Evolutionary conservation across 1,140 invertebrate species (phyloP).

Genomic region (Scaptodrosophila lebanonensis): DNA sequence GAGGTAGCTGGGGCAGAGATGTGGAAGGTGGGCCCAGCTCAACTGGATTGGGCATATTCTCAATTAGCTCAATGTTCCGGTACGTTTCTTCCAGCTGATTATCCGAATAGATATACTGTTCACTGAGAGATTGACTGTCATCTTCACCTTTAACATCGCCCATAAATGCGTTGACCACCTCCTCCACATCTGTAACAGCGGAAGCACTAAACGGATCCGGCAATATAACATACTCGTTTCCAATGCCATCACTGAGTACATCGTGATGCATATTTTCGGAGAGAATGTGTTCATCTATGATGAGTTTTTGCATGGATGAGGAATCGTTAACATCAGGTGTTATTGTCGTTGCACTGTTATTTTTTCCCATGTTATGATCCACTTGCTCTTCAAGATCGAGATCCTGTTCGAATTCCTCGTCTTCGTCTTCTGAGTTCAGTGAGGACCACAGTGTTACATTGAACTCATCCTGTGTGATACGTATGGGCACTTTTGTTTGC

Average conservation of each 20-base stretch:
- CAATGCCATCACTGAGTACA: slow-evolving; percentile 58
- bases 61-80: slow-evolving; percentile 57
- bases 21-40: slow-evolving; percentile 29
- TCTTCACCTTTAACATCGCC: slow-evolving; percentile 55
- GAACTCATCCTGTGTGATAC: slow-evolving; percentile 63
- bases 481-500: slow-evolving; percentile 65
- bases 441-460: slow-evolving; percentile 66
- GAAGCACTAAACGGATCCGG: slow-evolving; percentile 62
- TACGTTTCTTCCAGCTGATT: slow-evolving; percentile 57
- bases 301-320: slow-evolving; percentile 45
- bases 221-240: slow-evolving; percentile 66
- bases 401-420: slow-evolving; percentile 47
- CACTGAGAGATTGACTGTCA: slow-evolving; percentile 50
- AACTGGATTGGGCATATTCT: slow-evolving; percentile 61
- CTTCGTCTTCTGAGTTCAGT: slow-evolving; percentile 59
- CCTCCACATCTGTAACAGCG: slow-evolving; percentile 59
- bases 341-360: too few relatives aligned
- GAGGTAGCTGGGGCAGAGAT: not conserved
- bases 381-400: slow-evolving; percentile 25
- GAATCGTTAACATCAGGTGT: too few relatives aligned
- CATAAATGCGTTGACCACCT: slow-evolving; percentile 66
- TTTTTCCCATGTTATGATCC: too few relatives aligned
- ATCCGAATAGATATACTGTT: slow-evolving; percentile 48
- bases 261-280: slow-evolving; percentile 50
- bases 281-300: slow-evolving; percentile 57